Percentiles rank a stretch among this genome's conserved stretches.
These are phyloP conservation scores for Rhipidura dahli DNA, from an alignment of 2,113 vertebrate genomes.

Conservation along the genomic window DNA sequence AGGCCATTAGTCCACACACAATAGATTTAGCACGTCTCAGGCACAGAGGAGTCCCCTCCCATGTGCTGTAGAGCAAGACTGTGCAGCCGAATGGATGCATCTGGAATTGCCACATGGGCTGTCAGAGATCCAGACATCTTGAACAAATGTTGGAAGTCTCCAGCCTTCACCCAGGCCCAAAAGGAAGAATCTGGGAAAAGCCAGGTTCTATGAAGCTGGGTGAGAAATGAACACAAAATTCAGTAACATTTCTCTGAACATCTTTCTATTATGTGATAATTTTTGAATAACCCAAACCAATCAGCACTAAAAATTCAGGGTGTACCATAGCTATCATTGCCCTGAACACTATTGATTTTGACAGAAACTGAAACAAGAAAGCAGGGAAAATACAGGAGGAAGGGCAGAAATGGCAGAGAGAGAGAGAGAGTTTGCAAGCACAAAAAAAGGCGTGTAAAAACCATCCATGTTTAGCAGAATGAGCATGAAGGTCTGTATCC, in stretches of 20 bases:
- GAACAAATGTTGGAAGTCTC: not conserved
- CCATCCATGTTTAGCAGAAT: fast-evolving
- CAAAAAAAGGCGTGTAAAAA: not conserved
- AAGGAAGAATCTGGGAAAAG: not conserved
- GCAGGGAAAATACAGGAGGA: not conserved
- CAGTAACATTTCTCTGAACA: not conserved
- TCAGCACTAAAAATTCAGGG: not conserved
- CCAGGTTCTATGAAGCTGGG: not conserved
- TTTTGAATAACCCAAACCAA: not conserved
- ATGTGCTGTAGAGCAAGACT: not conserved
- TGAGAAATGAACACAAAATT: not conserved
- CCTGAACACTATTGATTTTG: not conserved
- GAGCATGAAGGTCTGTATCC: not conserved
- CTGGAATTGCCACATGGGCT: not conserved
- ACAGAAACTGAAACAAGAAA: not conserved
- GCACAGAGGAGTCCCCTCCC: not conserved
- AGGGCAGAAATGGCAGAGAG: not conserved
- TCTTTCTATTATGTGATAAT: not conserved
- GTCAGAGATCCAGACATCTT: not conserved
- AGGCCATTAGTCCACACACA: not conserved
- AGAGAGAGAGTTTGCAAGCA: not conserved
- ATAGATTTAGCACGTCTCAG: not conserved
- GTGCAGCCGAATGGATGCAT: not conserved
- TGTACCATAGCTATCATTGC: not conserved
- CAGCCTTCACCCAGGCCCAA: not conserved